Base-by-base conservation (phyloP, 2,888 invertebrate genomes). In the Oligia fasciuncula region DNA sequence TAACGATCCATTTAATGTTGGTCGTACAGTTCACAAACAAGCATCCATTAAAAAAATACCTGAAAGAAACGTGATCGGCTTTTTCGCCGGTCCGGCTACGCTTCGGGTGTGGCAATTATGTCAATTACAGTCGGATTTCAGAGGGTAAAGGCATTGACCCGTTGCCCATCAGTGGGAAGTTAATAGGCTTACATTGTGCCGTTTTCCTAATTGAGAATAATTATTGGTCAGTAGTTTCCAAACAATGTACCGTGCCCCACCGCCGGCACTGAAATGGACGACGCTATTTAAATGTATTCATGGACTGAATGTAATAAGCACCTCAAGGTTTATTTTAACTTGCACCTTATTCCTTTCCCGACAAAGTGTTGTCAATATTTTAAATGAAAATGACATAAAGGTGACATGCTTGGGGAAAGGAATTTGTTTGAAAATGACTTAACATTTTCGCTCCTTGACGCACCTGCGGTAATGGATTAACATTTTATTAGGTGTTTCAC, bases 101-200 rank as follows among this genome's bases (percentile, higher is more conserved):
- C 2, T 43, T n/a, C 8, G 51, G 49, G 62, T 60, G 19, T 17
- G 40, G 72, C 65, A 54, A 70, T 80, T 73, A 75, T 23, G 76
- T 29, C 60, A 72, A 85, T 80, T 83, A 80, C 72, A 65, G 65
- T 35, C 19, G 2, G 49, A 74, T 84, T 83, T 72, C 35, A 49
- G 40, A 40, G 66, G 67, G 35, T 9, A 72, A 84, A 49, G 71
- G 49, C 40, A 35, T 19, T 57, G 29, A 57, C 29, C 75, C 13
- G 62, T 65, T 66, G 46, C 6, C 40, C 72, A 43, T 1, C 17
- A 23, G 17, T 70, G 35, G 19, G n/a, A 49, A 66, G 72, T 46
- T 72, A 83, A 71, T 72, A 66, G 29, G 69, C 51, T 75, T 62
- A 70, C 57, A 66, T 60, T 79, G 49, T 51, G 63, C 35, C 54